Base-by-base conservation (phyloP, 2,797 vertebrate genomes). In the Neosilurus hyrtlii region DNA sequence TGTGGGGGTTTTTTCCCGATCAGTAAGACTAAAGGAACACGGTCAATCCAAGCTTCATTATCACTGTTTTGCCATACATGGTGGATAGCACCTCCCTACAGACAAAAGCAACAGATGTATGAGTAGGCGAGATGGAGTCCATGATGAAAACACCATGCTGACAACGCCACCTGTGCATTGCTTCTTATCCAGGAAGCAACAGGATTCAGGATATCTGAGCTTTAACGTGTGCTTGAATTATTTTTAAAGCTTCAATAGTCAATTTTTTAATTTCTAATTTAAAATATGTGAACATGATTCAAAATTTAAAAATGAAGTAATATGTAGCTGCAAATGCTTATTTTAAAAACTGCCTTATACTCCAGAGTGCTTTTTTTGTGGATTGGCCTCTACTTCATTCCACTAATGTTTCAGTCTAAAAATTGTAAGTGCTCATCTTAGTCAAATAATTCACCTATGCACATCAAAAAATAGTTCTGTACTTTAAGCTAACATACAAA, bases 21-120 rank as follows among this genome's bases (percentile, higher is more conserved):
- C 79, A 56, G 72, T 8, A 70, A n/a, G 56, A 62, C 61, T 4
- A 35, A 72, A 62, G 16, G 35, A 56, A 68, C 73, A 84, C 86
- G 83, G 83, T 82, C 79, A 83, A 81, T 30, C 76, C 66, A 82
- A 74, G 66, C 67, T 83, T 86, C 56, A 75, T 84, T 83, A 70
- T 81, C 30, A 26, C 85, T 81, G 82, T 87, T 89, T 86, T 84
- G 79, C 81, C 81, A 82, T 73, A 67, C 77, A 77, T 67, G 52
- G 51, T 81, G 59, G 79, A 51, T 54, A 52, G 78, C 65, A 76
- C 56, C 70, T 79, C 83, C 75, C 18, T 22, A n/a, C 81, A 84
- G 78, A 85, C 86, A 73, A 83, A 85, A 83, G 85, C 82, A 85
- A 70, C 86, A 89, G 86, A 87, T 89, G 88, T 85, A 86, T 18